Evolutionary conservation across 1,140 invertebrate genomes (phyloP).

Genomic region (Anastrepha ludens): DNA sequence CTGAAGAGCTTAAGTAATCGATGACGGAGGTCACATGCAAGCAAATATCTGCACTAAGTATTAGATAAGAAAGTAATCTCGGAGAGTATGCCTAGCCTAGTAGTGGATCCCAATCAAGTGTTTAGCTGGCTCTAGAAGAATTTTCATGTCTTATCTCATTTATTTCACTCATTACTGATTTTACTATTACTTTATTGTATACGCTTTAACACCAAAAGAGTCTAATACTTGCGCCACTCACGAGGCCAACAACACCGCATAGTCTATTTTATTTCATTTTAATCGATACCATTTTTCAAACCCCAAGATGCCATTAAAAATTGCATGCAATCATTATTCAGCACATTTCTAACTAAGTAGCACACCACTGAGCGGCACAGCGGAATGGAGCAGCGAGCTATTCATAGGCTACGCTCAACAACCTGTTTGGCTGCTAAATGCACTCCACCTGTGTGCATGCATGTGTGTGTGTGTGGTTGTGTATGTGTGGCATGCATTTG

Average conservation of each 20-base stretch:
- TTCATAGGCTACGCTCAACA: background rate
- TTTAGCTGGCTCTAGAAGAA: too few species aligned
- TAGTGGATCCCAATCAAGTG: too few species aligned
- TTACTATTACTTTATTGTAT: background rate
- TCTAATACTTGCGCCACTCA: background rate
- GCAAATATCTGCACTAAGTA: too few species aligned
- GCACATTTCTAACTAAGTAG: background rate
- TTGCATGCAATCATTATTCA: slow-evolving; percentile 26
- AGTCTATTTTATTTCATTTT: background rate
- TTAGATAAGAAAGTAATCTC: too few species aligned
- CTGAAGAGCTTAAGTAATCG: too few species aligned
- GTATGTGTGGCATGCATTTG: background rate
- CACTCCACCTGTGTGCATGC: background rate
- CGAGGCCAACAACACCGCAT: background rate
- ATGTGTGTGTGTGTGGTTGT: background rate
- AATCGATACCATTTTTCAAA: background rate
- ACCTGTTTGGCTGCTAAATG: background rate
- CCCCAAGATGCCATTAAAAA: slow-evolving; percentile 15
- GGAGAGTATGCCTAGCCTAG: too few species aligned
- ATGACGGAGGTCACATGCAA: too few species aligned
- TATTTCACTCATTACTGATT: too few species aligned
- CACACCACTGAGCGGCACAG: background rate
- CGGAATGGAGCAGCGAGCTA: background rate
- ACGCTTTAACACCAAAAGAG: background rate
- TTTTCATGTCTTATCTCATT: too few species aligned